Base-by-base conservation (phyloP, 2,113 vertebrate genomes). In the Promerops cafer region DNA sequence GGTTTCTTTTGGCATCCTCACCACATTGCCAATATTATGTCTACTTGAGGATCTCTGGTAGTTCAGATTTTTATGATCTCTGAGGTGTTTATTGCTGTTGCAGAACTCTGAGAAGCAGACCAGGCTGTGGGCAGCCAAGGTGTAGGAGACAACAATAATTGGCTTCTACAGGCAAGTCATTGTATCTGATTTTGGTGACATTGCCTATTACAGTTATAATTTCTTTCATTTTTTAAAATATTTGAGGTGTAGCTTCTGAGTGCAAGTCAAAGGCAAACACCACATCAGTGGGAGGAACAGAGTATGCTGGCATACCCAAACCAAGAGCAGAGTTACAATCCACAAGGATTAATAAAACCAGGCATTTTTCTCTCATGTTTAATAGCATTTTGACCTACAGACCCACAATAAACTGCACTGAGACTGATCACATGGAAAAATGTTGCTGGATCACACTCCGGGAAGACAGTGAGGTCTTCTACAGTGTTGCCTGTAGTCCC, bases 1-100 rank as follows among this genome's bases (percentile, higher is more conserved):
- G 28, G 11, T 98, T 94, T 81, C 96, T 97, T 61, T 97, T 94
- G 21, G 95, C 37, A 2, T 97, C n/a, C 87, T 93, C 97, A 98
- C 97, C 2, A 74, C 91, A 18, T 30, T 85, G 54, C 96, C 96
- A 7, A 94, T 86, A 64, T 97, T 97, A n/a, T 93, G 56, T 31
- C 37, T 37, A 15, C 74, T 52, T 0, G 71, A 22, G 16, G 94
- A 95, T 12, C 37, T 83, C 87, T 93, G 79, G 2, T 92, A 91
- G 20, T 90, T 75, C 18, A 98, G 85, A 4, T 60, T 91, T 22
- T 86, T 78, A 2, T 89, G 49, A 23, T 87, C 83, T 47, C 54
- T 20, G 42, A 97, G 69, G 5, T 97, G 88, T 13, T 35, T 76
- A 7, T 33, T 57, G 39, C 97, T 97, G 28, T 15, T 47, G 40